Base-by-base conservation (phyloP, 2,797 vertebrate species). In the Falco columbarius region DNA sequence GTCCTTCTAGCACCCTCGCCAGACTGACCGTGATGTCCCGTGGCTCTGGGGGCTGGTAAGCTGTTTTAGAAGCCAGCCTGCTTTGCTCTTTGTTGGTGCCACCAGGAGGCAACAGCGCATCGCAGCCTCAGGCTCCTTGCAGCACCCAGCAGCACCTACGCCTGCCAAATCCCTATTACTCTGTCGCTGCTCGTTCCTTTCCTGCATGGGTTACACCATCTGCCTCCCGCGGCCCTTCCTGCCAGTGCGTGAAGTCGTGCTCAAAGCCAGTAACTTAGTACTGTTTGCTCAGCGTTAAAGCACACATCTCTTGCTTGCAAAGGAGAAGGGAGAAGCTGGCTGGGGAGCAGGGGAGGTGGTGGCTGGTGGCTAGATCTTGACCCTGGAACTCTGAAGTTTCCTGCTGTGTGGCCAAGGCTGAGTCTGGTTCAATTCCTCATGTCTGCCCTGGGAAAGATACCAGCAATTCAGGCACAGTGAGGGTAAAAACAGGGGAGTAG, bases 41-140 rank as follows among this genome's bases (percentile, higher is more conserved):
- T 1, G 46, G 51, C 29, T 56, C 38, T 34, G 4, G 8, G 34
- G 22, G 40, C 24, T 7, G 20, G 0, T 0, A 1, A 21, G 27
- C 6, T 7, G 3, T 22, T 59, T 81, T 15, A 15, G 61, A 42
- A 49, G 62, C 22, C 32, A 12, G 3, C 5, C 40, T 6, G 84
- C 1, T 55, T 54, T 59, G 30, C 49, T 56, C 29, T 5, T 19
- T 7, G 46, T 9, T 21, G n/a, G 29, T 91, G 76, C 89, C 95
- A 86, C 80, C 83, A 95, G 95, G 46, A 92, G 95, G 95, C 93
- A 93, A 83, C 85, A 91, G 59, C 12, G 34, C 61, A 29, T 59
- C 36, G 72, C 91, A 32, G 81, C 52, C 54, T 59, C 24, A 3
- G 5, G 52, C 34, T 34, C 14, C 32, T 3, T 1, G 74, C 38